Evolutionary conservation across 2,888 invertebrate species (phyloP), one percentile per base, ranked within the genome.

Genomic region (Parnassius apollo): DNA sequence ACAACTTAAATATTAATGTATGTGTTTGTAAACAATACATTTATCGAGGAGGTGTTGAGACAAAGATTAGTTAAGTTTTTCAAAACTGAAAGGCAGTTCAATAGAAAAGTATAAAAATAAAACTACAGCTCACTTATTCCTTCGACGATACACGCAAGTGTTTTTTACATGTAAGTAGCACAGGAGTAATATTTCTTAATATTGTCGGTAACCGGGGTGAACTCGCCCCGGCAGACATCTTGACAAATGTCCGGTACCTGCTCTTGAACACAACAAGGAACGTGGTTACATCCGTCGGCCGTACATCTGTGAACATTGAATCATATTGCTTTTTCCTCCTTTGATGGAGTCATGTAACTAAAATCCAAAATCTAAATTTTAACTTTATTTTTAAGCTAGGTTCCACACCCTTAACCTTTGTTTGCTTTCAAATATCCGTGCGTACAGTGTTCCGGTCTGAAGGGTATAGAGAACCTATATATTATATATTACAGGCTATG

Each of bases 141-240:
- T 83, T 96, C 96, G 42, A 96, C 94, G 69, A 97, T 96, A 76
- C 97, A 97, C 62, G 96, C 95, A 48, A 97, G 81, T 0, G 96
- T 96, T 73, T 95, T 95, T 75, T 96, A 94, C 70, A 96, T 96
- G 74, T 96, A 96, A 0, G 96, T 93, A 0, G 96, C 95, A 78
- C 97, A 97, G 2, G 96, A 96, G 81, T 96, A 96, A 74, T 97
- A 96, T 0, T 96, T 96, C 82, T 95, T 95, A 65, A 97, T 94
- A 74, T 95, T 95, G 78, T 96, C 96, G 0, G 96, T 96, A 66
- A 96, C 96, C 1, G 96, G 94, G 0, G 96, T 96, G 83, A 96
- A 97, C 80, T 96, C 96, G 42, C 97, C 97, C 1, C 96, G 92
- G 77, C 97, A 97, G 68, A 97, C 96, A 70, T 96, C 96, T 76